Evolutionary conservation across 2,888 invertebrate genomes (phyloP), one percentile per base, ranked within the genome.

Genomic region (Drosophila testacea): DNA sequence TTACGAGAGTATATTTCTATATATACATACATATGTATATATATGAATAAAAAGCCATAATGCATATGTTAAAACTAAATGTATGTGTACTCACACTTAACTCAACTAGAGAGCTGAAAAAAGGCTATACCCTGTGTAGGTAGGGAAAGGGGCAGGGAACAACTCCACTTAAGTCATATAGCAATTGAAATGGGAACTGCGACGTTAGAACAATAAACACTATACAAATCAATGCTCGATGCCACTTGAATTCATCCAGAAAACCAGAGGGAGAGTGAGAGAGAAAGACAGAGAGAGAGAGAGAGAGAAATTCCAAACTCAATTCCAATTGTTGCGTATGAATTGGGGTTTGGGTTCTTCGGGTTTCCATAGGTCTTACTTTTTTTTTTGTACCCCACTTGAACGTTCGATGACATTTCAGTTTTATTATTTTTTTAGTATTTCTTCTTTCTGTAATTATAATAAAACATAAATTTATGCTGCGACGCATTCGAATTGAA

Each of bases 401-500:
- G 73, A 90, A 77, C 88, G 90, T 90, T 90, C 90, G 90, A 90
- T 90, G 90, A 90, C 90, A 91, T 91, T 90, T 89, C 83, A 77
- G 73, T 88, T 88, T 71, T 61, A 41, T 50, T 34, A 30, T 67
- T 52, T 72, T 70, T 70, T 65, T 70, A 66, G 69, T 73, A 77
- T 69, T 77, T 60, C 69, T 55, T 38, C 64, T 41, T 44, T 34
- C 54, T 56, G 74, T 83, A 88, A 88, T 88, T 88, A 88, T 86
- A 79, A 83, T 89, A 88, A 89, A 77, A 89, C 80, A 85, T 82
- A 83, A 87, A 85, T 87, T 84, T 88, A 68, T 74, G 70, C 80
- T 57, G 63, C 57, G 50, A 50, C 27, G 52, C 63, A 66, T 22
- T 22, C 16, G 16, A 41, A 41, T 2, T 22, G 10, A 65, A 28